Evolutionary conservation across 2,888 invertebrate genomes (phyloP), one percentile per base, ranked within the genome.

Genomic region (Pelosia muscerda): DNA sequence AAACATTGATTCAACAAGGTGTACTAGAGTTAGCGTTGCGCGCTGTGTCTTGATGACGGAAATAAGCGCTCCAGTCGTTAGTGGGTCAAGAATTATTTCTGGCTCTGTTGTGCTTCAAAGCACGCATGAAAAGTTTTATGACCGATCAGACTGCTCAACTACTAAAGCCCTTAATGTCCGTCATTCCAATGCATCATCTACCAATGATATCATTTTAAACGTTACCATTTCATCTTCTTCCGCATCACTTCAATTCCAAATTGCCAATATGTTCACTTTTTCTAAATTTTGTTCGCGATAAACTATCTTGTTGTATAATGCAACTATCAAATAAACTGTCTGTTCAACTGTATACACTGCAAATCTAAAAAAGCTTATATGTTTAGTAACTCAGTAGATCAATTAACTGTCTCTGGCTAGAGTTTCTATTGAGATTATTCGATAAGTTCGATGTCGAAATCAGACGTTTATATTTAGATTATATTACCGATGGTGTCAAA

Each of bases 11-110:
- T 79, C 81, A 82, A 82, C 76, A 82, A 83, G 76, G 79, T 84
- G 68, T 71, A 69, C 68, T 84, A 81, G 81, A 81, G 79, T 82
- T 76, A 84, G 82, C 82, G 77, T 83, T 83, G 77, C 83, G 84
- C 84, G 81, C 87, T 81, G 82, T 84, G 84, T 88, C 85, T 90
- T 89, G 91, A 92, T 92, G 94, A 92, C 94, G 93, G 94, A 94
- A 93, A 94, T 94, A 94, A 92, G 90, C 92, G 89, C 87, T 94
- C 93, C 93, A 94, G 93, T 87, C 90, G 90, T 92, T 91, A 93
- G 86, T 95, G 90, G 94, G 94, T 94, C 94, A 94, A 91, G 83
- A 84, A 92, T 92, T 95, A 94, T 95, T 95, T 92, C 90, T 89
- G 91, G 88, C 87, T 85, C 88, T 85, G 91, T 90, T 92, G 91